phyloP scores from a whole-genome alignment of 2,888 invertebrate species.

The Bibio marci region DNA sequence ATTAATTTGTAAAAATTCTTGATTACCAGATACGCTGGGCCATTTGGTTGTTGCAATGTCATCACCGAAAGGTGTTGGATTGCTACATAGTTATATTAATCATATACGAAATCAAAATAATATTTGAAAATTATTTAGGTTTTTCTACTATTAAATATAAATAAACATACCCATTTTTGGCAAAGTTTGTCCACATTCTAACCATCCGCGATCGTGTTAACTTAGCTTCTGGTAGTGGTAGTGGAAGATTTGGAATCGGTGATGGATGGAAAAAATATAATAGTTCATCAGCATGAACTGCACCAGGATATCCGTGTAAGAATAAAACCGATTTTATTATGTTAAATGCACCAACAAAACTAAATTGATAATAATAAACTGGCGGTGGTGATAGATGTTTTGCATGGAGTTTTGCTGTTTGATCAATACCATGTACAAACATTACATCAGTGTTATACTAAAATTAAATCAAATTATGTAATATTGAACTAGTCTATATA shows the following conservation, averaged over 20 bases:
- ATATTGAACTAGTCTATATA: too few relatives aligned
- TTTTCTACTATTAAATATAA: background rate
- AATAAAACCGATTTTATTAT: slow-evolving; percentile 6
- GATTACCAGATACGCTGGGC: slow-evolving; percentile 24
- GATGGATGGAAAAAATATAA: slow-evolving; percentile 28
- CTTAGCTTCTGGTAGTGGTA: slow-evolving; percentile 25
- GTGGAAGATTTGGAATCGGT: slow-evolving; percentile 16
- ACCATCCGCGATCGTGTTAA: slow-evolving; percentile 27
- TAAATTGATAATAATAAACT: slow-evolving; percentile 8
- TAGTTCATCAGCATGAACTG: slow-evolving; percentile 30
- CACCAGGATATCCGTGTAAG: slow-evolving; percentile 11
- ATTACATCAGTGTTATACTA: slow-evolving; percentile 6
- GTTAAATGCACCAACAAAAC: slow-evolving; percentile 7
- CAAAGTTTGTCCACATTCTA: slow-evolving; percentile 35
- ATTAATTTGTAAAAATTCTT: slow-evolving; percentile 31
- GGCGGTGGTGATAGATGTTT: slow-evolving; percentile 3
- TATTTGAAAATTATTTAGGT: background rate
- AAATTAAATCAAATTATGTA: too few relatives aligned
- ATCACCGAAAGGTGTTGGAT: slow-evolving; percentile 31
- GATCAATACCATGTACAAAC: slow-evolving; percentile 7
- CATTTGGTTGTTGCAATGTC: slow-evolving; percentile 31
- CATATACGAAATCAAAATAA: background rate
- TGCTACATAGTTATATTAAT: too few relatives aligned
- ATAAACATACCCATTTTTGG: slow-evolving; percentile 30
- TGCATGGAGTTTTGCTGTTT: slow-evolving; percentile 5